phyloP scores from a whole-genome alignment of 2,797 vertebrate genomes.

The Pogoniulus pusillus region DNA sequence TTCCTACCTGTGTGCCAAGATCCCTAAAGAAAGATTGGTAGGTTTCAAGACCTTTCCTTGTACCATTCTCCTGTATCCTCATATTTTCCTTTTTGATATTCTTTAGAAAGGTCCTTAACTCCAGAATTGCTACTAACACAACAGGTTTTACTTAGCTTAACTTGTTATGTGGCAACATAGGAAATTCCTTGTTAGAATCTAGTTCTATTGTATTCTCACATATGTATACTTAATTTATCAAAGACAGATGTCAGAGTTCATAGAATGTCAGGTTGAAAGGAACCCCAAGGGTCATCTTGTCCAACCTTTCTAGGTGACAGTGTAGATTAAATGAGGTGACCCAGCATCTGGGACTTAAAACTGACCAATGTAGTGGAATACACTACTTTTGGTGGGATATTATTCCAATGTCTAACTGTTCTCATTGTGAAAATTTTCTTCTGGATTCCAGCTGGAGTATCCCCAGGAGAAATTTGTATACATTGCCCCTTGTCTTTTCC shows the following conservation, averaged over 20 bases:
- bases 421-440: no score
- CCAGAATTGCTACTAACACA: fast-evolving
- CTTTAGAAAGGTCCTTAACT: not conserved
- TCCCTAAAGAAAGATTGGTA: not conserved
- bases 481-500: no score
- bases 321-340: no score
- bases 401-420: no score
- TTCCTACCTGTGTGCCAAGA: slow-evolving; percentile 4
- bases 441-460: no score
- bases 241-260: not conserved
- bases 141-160: not conserved
- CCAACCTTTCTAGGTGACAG: no score
- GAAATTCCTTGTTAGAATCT: not conserved
- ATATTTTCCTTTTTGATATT: not conserved
- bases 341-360: no score
- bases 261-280: no score
- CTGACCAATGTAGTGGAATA: no score
- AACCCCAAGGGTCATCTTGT: no score
- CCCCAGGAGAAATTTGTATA: no score
- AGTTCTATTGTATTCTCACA: not conserved
- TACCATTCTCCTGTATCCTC: not conserved
- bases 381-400: no score
- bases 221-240: not conserved
- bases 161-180: not conserved
- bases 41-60: slow-evolving; percentile 1